Conservation (phyloP, 2,888 invertebrate genomes). For the Gari tellinella region DNA sequence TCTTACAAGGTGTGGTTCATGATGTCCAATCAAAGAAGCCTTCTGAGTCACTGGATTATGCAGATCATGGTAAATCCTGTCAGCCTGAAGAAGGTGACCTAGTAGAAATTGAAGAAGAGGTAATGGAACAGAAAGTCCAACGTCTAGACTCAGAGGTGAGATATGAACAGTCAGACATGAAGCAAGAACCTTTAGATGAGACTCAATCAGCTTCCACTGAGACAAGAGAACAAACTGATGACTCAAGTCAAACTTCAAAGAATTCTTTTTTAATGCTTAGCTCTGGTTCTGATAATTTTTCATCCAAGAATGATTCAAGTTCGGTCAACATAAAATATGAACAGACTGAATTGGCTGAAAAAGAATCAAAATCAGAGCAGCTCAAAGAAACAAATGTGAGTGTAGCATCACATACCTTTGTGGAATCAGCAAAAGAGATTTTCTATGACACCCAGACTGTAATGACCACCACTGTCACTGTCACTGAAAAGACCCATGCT, state of each 20-base stretch:
- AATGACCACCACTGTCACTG: constrained; percentile 9
- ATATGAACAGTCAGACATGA: no score
- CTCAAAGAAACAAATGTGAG: neutral
- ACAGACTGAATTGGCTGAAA: constrained; percentile 31
- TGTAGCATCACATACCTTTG: constrained; percentile 3
- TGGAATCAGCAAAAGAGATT: constrained; percentile 13
- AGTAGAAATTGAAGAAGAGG: constrained; percentile 8
- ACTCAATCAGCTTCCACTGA: constrained; percentile 26
- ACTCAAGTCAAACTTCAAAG: neutral
- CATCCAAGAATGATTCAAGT: constrained; percentile 50
- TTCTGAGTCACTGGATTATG: no score
- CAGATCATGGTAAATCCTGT: no score
- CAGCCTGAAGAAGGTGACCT: constrained; percentile 12
- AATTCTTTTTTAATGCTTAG: constrained; percentile 63
- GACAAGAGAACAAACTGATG: neutral
- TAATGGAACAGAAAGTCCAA: neutral
- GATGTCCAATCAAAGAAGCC: neutral
- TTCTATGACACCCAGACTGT: constrained; percentile 31
- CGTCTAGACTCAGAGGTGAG: no score
- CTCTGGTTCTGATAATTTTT: constrained; percentile 62
- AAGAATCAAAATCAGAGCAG: constrained; percentile 56
- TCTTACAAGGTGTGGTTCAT: constrained; percentile 86
- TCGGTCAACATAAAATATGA: constrained; percentile 23
- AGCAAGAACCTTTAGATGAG: neutral
- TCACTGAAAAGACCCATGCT: constrained; percentile 16